phyloP scores from a whole-genome alignment of 2,113 vertebrate species.

The Rhineura floridana region DNA sequence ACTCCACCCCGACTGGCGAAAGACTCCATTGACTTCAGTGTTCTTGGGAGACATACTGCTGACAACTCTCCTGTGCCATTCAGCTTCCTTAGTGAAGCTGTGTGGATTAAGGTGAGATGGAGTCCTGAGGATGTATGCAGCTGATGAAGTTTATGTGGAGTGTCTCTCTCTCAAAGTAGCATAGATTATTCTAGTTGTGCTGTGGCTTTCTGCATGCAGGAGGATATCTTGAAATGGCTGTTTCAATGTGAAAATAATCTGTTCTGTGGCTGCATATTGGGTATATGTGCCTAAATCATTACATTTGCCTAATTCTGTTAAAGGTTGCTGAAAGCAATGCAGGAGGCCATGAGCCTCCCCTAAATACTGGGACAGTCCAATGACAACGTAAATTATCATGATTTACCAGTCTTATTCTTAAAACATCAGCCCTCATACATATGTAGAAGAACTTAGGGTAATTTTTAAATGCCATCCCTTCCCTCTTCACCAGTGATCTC shows the following conservation, averaged over 20 bases:
- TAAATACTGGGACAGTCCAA: neutral
- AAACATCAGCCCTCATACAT: rapidly evolving
- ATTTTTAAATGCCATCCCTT: neutral
- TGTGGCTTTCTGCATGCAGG: rapidly evolving
- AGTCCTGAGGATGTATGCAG: rapidly evolving
- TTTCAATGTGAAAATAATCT: neutral
- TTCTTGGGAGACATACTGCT: conserved; percentile 72
- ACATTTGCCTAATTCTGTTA: neutral
- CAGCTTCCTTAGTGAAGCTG: conserved; percentile 87
- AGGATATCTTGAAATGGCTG: neutral
- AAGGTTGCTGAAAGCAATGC: neutral
- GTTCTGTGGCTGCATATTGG: too few relatives aligned
- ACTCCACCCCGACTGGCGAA: conserved; percentile 91
- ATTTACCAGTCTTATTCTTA: neutral
- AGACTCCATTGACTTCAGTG: conserved; percentile 83
- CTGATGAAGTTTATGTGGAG: rapidly evolving
- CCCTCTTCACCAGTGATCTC: neutral
- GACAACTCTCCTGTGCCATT: conserved; percentile 86
- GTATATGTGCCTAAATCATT: neutral
- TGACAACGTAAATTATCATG: neutral
- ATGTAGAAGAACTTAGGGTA: neutral
- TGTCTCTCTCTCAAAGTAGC: rapidly evolving
- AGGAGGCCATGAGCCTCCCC: neutral
- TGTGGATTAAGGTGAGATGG: conserved; percentile 80
- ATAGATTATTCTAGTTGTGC: rapidly evolving